A percentile compares a stretch with the other conserved stretches of the same genome.
These are phyloP conservation scores for Glandiceps talaboti DNA, from an alignment of 53 echinoderm and acorn worm species.

Conservation along the genomic window DNA sequence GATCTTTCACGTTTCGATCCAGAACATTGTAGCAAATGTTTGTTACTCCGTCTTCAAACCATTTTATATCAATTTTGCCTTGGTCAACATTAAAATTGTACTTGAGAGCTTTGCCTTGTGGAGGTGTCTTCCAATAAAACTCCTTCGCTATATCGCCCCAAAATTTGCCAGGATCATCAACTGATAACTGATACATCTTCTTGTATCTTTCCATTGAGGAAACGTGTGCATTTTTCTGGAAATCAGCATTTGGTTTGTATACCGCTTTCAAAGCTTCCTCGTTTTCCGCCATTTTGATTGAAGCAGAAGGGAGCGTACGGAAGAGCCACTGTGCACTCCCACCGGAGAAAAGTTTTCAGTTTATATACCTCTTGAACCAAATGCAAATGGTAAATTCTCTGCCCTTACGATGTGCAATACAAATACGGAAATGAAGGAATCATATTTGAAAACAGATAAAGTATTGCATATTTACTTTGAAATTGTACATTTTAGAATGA, in stretches of 20 bases:
- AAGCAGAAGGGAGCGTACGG: neutral
- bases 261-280: constrained; percentile 10
- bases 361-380: too few relatives aligned
- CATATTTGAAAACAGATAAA: too few relatives aligned
- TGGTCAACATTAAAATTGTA: constrained; percentile 84
- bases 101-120: constrained; percentile 53
- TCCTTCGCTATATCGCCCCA: constrained; percentile 83
- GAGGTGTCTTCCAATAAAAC: constrained; percentile 66
- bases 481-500: too few relatives aligned
- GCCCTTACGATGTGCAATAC: too few relatives aligned
- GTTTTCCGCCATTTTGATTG: neutral
- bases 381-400: too few relatives aligned
- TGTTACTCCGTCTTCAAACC: constrained; percentile 87
- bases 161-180: constrained; percentile 61
- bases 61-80: constrained; percentile 61
- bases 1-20: constrained; percentile 71
- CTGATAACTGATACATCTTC: constrained; percentile 64
- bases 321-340: too few relatives aligned
- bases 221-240: constrained; percentile 71
- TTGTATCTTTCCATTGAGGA: constrained; percentile 60
- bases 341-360: too few relatives aligned
- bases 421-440: too few relatives aligned
- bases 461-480: too few relatives aligned
- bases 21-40: constrained; percentile 98
- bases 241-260: constrained; percentile 48